These are phyloP conservation scores for Rhinella marina DNA, from an alignment of 2,797 vertebrate species.

Conservation along the genomic window DNA sequence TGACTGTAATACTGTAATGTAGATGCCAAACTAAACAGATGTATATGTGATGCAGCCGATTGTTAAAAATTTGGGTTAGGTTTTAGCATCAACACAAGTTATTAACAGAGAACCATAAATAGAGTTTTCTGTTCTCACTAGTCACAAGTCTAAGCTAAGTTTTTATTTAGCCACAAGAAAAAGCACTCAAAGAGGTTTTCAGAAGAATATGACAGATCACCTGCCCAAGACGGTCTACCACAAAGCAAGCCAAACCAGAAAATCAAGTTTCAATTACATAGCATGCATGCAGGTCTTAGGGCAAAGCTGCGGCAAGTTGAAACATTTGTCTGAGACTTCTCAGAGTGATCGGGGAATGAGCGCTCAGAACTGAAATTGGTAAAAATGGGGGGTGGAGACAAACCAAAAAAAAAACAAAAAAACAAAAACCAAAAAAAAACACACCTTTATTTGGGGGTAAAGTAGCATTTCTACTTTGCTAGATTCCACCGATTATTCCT, in stretches of 20 bases:
- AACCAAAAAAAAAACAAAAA: too few species aligned
- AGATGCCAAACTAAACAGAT: too few species aligned
- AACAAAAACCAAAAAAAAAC: too few species aligned
- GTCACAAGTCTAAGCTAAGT: neutral
- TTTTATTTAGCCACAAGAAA: slow-evolving; percentile 45
- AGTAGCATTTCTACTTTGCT: too few species aligned
- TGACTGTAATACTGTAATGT: too few species aligned
- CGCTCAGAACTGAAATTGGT: neutral
- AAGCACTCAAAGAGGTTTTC: slow-evolving; percentile 53
- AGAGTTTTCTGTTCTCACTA: neutral
- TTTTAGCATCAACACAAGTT: too few species aligned
- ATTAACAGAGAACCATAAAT: too few species aligned
- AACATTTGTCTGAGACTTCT: slow-evolving; percentile 65
- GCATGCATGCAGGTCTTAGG: slow-evolving; percentile 71
- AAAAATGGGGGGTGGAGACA: too few species aligned
- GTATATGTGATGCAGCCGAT: too few species aligned
- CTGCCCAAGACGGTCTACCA: slow-evolving; percentile 56
- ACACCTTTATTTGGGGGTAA: too few species aligned
- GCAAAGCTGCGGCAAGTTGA: slow-evolving; percentile 70
- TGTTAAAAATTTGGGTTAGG: too few species aligned
- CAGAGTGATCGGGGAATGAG: neutral
- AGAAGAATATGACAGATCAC: neutral
- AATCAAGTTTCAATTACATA: slow-evolving; percentile 74
- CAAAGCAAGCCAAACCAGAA: slow-evolving; percentile 75
- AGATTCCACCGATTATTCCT: too few species aligned